Base-by-base conservation (phyloP, 1,140 invertebrate genomes). In the Macrobrachium rosenbergii region DNA sequence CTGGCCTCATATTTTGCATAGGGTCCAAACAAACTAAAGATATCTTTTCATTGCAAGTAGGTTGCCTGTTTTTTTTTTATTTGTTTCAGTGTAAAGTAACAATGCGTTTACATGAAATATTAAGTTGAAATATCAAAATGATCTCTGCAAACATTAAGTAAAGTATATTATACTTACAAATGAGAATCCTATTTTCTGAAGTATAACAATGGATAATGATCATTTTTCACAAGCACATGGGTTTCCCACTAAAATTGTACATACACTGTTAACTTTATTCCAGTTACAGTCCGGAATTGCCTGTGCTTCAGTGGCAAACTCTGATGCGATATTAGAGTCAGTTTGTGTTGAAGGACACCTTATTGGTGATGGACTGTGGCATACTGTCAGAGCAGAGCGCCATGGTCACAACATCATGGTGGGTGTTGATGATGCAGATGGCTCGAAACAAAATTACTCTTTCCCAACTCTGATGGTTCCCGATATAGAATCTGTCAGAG, bases 321-420 rank as follows among this genome's bases (percentile, higher is more conserved):
- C 59, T 21, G 73, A 73, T 19, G 17, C 28, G 58, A 52, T 8
- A 11, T 82, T 37, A 23, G 21, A 73, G n/a, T 43, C 58, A 12
- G 72, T 58, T 11, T 83, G 82, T 23, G 72, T 83, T 11, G 73
- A 83, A 37, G 73, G 72, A 6, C 72, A 73, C 2, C 72, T 60
- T 12, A 12, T 83, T 11, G 82, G 73, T 43, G 72, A 76, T 19
- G 82, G 82, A 5, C 59, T 37, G n/a, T 83, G 82, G 82, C 82
- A 83, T 69, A 76, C 59, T 2, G 28, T 83, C 82, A 63, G 28
- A n/a, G 82, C 82, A n/a, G 82, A 83, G 28, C 60, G 73, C 43
- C 82, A 76, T 21, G 73, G 82, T 45, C 73, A 83, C 23, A 63
- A 75, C 59, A 72, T 83, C 2, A 60, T 62, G 58, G n/a, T 83